Evolutionary conservation across 2,113 vertebrate genomes (phyloP).

Genomic region (Paralichthys olivaceus): DNA sequence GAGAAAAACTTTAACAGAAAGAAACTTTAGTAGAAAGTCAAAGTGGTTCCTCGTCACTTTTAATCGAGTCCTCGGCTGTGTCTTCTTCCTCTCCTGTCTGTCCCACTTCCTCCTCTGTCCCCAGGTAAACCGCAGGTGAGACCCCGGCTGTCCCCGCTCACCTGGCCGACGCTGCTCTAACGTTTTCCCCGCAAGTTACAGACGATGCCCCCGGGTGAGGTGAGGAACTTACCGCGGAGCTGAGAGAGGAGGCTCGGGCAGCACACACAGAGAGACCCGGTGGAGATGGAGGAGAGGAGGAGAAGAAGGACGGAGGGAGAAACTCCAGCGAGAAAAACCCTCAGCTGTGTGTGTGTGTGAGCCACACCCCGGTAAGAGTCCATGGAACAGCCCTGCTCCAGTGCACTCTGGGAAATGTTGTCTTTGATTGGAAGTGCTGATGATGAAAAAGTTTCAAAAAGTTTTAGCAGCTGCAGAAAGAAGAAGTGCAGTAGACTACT

Average conservation of each 20-base stretch:
- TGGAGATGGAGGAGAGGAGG: neutral
- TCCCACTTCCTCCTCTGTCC: neutral
- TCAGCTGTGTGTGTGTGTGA: neutral
- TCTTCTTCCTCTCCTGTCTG: neutral
- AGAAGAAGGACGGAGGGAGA: slow-evolving; percentile 3
- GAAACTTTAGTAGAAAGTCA: neutral
- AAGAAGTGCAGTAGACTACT: too few relatives aligned
- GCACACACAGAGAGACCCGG: slow-evolving; percentile 4
- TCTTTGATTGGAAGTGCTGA: slow-evolving; percentile 8
- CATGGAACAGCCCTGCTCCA: neutral
- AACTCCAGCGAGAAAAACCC: slow-evolving; percentile 28
- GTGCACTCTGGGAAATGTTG: slow-evolving; percentile 65
- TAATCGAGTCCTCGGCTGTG: neutral
- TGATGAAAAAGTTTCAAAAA: neutral
- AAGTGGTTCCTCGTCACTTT: neutral
- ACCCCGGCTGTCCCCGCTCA: slow-evolving; percentile 4
- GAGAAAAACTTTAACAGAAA: neutral
- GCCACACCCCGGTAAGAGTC: slow-evolving; percentile 62
- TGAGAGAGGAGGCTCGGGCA: slow-evolving; percentile 10
- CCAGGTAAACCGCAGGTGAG: slow-evolving; percentile 27
- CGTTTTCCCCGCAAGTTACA: too few relatives aligned
- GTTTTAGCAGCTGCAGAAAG: too few relatives aligned
- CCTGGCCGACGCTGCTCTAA: neutral
- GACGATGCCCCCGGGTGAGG: neutral
- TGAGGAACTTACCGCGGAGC: slow-evolving; percentile 58